A percentile compares a stretch with the other conserved stretches of the same genome.
Conservation (phyloP, 2,113 vertebrate genomes). For the Periophthalmus modestus region DNA sequence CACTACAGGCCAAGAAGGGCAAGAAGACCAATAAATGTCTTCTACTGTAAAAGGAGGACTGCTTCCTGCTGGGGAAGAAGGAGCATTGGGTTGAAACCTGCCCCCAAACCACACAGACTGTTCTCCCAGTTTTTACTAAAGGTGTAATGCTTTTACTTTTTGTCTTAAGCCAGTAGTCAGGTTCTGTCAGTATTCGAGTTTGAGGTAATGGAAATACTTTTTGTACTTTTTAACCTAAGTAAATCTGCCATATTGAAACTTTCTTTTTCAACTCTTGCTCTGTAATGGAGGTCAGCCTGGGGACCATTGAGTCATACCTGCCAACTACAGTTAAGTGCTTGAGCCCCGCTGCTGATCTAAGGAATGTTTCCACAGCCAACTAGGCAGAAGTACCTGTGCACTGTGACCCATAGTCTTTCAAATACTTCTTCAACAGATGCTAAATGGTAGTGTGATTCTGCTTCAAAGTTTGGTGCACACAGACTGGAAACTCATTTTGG, state of each 20-base stretch:
- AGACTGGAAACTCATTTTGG: constrained; percentile 76
- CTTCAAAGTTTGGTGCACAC: constrained; percentile 57
- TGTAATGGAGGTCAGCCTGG: constrained; percentile 60
- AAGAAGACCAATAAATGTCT: constrained; percentile 82
- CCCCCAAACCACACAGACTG: constrained; percentile 71
- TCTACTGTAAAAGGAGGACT: constrained; percentile 78
- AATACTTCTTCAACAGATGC: constrained; percentile 29
- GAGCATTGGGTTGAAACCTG: constrained; percentile 59
- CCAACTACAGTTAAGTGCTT: constrained; percentile 69
- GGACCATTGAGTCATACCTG: constrained; percentile 55
- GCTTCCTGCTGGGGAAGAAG: constrained; percentile 42
- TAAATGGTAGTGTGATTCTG: constrained; percentile 52
- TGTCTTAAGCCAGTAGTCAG: constrained; percentile 75
- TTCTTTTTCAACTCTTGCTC: constrained; percentile 53
- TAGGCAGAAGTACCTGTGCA: constrained; percentile 64
- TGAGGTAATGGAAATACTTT: constrained; percentile 70
- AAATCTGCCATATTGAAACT: constrained; percentile 72
- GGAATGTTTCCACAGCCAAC: constrained; percentile 71
- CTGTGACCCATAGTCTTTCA: constrained; percentile 65
- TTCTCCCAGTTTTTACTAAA: constrained; percentile 75
- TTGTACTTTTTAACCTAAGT: constrained; percentile 73
- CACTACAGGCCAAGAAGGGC: constrained; percentile 82
- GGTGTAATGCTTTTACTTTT: constrained; percentile 76
- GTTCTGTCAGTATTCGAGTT: constrained; percentile 80
- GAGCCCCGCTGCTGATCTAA: constrained; percentile 67